A percentile compares a stretch with the other conserved stretches of the same genome.
Conservation (phyloP, 2,797 vertebrate species). For the Lithobates pipiens region DNA sequence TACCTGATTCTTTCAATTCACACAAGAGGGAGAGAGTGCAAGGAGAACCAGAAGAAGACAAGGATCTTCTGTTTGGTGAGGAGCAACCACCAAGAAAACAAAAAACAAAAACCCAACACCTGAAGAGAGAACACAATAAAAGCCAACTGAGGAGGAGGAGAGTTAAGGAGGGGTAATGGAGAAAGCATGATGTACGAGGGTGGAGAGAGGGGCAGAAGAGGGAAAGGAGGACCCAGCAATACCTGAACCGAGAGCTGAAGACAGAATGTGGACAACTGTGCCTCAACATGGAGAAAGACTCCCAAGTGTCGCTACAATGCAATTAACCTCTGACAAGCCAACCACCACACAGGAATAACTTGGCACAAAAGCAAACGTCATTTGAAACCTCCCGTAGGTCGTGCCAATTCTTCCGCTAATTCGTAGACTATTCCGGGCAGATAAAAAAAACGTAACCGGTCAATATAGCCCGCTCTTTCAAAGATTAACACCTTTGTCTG, state of each 20-base stretch:
- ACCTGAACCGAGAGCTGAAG: constrained; percentile 10
- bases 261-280: too few relatives aligned
- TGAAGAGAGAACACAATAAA: constrained; percentile 10
- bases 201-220: not conserved
- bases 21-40: not conserved
- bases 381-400: too few relatives aligned
- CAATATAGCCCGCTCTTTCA: too few relatives aligned
- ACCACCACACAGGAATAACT: constrained; percentile 13
- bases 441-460: too few relatives aligned
- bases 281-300: not conserved
- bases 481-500: too few relatives aligned
- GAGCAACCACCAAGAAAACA: not conserved
- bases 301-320: constrained; percentile 8
- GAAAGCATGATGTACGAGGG: not conserved
- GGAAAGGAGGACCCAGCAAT: constrained; percentile 7
- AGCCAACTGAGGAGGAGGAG: constrained; percentile 2
- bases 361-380: not conserved
- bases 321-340: constrained; percentile 49
- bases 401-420: too few relatives aligned
- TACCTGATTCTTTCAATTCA: constrained; percentile 41
- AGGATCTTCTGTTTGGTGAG: not conserved
- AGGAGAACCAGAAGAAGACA: constrained; percentile 15
- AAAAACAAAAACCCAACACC: constrained; percentile 1
- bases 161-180: not conserved
- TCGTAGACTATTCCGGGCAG: too few relatives aligned